These are phyloP conservation scores for Cenopis cana DNA, from an alignment of 2,888 invertebrate species.

Conservation along the genomic window DNA sequence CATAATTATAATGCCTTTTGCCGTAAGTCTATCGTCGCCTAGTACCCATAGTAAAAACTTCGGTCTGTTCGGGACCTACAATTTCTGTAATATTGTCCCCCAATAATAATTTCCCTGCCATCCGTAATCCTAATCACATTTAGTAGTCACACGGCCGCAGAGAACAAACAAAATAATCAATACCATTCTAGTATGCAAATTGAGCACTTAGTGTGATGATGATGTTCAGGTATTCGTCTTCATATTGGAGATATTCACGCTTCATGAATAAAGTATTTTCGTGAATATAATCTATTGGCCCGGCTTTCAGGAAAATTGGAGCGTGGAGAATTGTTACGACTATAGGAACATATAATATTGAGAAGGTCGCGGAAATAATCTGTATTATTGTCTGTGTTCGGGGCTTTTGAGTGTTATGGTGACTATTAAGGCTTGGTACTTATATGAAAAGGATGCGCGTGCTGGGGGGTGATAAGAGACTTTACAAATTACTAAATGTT, in stretches of 20 bases:
- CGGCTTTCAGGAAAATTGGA: constrained; percentile 75
- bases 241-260: constrained; percentile 28
- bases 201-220: constrained; percentile 38
- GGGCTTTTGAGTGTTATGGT: neutral
- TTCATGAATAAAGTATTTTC: constrained; percentile 41
- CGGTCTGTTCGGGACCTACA: too few species aligned
- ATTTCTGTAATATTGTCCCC: too few species aligned
- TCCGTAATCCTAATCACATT: constrained; percentile 5
- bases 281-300: constrained; percentile 49
- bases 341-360: constrained; percentile 40
- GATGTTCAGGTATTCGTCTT: constrained; percentile 39
- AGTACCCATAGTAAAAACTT: too few species aligned
- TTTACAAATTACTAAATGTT: too few species aligned
- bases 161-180: constrained; percentile 35
- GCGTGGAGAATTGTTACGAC: constrained; percentile 58
- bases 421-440: neutral
- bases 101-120: too few species aligned
- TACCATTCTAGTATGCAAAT: constrained; percentile 41
- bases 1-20: too few species aligned
- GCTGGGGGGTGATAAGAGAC: too few species aligned
- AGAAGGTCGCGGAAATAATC: constrained; percentile 50
- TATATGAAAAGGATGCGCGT: too few species aligned
- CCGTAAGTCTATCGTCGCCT: too few species aligned
- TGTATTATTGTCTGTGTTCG: constrained; percentile 45
- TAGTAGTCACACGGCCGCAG: constrained; percentile 1